Evolutionary conservation across 2,113 vertebrate species (phyloP).

Genomic region (Heliornis fulica): DNA sequence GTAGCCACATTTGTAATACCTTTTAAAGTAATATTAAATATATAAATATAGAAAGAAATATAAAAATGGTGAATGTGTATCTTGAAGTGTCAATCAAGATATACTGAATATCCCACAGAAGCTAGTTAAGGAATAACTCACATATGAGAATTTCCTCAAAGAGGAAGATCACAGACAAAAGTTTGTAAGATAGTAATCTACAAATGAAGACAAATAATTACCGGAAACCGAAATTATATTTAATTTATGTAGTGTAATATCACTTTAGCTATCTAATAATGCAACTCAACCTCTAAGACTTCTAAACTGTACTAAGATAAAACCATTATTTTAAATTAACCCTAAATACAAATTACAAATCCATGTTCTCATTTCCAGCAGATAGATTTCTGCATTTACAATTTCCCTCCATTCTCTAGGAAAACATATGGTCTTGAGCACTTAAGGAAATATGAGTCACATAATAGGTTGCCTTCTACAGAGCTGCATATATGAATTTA

Average conservation of each 20-base stretch:
- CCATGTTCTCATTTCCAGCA: not conserved
- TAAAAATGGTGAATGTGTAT: not conserved
- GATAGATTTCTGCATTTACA: slow-evolving; percentile 21
- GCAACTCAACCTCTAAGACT: not conserved
- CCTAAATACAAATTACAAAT: not conserved
- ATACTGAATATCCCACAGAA: not conserved
- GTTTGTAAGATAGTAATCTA: not conserved
- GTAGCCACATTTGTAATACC: not conserved
- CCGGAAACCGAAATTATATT: not conserved
- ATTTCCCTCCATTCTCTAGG: not conserved
- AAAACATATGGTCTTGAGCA: slow-evolving; percentile 50
- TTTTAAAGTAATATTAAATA: not conserved
- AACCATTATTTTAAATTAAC: slow-evolving; percentile 34
- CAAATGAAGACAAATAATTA: not conserved
- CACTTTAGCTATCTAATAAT: not conserved
- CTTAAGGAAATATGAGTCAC: slow-evolving; percentile 71
- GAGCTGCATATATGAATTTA: slow-evolving; percentile 29
- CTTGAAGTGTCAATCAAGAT: not conserved
- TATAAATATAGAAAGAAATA: not conserved
- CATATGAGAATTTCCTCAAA: not conserved
- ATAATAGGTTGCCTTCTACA: slow-evolving; percentile 41
- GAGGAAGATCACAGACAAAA: not conserved
- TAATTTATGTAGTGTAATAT: not conserved
- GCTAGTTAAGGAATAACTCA: not conserved
- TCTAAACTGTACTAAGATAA: not conserved